Conservation (phyloP, 2,797 vertebrate genomes). For the Cryptoprocta ferox region DNA sequence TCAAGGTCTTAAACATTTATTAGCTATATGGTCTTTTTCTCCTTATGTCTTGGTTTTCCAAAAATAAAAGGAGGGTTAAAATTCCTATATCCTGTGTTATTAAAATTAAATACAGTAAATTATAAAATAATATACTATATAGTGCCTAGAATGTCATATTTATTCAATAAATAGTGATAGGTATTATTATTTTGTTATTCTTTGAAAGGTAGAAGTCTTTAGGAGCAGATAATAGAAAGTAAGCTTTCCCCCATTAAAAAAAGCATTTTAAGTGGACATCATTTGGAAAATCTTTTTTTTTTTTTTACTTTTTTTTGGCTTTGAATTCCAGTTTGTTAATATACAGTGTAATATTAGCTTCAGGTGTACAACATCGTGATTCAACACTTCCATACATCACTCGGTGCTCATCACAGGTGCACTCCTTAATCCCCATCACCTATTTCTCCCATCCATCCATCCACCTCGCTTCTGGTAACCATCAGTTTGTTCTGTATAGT, state of each 20-base stretch:
- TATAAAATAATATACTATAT: background rate
- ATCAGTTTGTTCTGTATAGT: background rate
- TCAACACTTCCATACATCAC: background rate
- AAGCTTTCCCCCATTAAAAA: background rate
- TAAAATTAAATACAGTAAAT: conserved; percentile 27
- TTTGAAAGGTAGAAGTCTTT: conserved; percentile 7
- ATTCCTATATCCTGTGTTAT: background rate
- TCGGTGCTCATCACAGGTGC: background rate
- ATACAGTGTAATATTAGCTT: background rate
- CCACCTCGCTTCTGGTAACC: background rate
- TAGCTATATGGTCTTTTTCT: background rate
- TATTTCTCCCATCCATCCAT: background rate
- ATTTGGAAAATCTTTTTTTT: background rate
- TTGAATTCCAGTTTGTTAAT: background rate
- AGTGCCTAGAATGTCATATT: background rate
- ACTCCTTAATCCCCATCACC: background rate
- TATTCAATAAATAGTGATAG: background rate
- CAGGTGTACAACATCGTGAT: background rate
- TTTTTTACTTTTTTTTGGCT: background rate
- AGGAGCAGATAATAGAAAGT: conserved; percentile 28
- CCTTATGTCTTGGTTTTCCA: background rate
- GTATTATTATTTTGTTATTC: background rate
- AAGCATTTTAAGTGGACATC: background rate
- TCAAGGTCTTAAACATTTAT: background rate
- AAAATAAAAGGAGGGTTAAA: background rate